Percentiles rank a stretch among this genome's conserved stretches.
These are phyloP conservation scores for Euwallacea fornicatus DNA, from an alignment of 1,140 invertebrate genomes.

Conservation along the genomic window DNA sequence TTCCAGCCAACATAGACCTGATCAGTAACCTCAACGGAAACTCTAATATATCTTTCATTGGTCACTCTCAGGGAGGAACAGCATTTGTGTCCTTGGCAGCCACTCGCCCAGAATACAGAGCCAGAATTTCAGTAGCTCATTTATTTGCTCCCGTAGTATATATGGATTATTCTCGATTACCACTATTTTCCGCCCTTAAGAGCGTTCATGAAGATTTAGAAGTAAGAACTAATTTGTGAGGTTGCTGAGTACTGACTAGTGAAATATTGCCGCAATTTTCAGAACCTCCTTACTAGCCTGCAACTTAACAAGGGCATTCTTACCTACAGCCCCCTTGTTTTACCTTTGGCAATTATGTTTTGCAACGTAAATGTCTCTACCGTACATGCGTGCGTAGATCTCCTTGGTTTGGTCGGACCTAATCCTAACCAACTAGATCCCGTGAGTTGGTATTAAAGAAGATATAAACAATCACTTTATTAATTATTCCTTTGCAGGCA, in stretches of 20 bases:
- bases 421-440: conserved; percentile 9
- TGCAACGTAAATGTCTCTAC: not conserved
- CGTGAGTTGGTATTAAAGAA: not conserved
- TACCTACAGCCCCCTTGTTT: not conserved
- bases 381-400: not conserved
- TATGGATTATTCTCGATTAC: conserved; percentile 9
- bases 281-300: not conserved
- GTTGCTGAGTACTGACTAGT: too few species aligned
- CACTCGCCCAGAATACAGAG: conserved; percentile 1
- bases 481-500: conserved; percentile 2
- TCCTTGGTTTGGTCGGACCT: not conserved
- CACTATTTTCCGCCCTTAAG: not conserved
- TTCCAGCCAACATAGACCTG: conserved; percentile 15
- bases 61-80: conserved; percentile 10
- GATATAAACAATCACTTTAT: not conserved
- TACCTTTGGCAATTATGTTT: not conserved
- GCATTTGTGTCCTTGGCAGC: not conserved
- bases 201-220: not conserved
- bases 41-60: conserved; percentile 4
- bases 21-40: not conserved
- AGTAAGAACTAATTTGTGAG: not conserved
- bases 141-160: conserved; percentile 15
- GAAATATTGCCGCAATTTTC: not conserved
- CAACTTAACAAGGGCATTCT: conserved; percentile 2
- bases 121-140: conserved; percentile 1